phyloP scores from a whole-genome alignment of 2,113 vertebrate species.

The Hippocampus abdominalis region DNA sequence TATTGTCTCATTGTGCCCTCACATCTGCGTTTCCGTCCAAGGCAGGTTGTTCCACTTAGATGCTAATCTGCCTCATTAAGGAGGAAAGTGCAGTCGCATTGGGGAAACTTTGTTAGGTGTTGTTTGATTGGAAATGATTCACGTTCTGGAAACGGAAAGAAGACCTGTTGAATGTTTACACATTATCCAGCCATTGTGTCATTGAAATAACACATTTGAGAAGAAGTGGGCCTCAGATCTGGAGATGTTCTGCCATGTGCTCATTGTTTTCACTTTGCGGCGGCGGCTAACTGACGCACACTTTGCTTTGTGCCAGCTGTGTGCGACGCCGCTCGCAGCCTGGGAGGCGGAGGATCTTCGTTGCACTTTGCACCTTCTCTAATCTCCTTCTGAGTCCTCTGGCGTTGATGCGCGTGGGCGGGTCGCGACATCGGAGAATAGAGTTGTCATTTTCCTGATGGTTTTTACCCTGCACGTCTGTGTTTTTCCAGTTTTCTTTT shows the following conservation, averaged over 20 bases:
- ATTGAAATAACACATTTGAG: conserved; percentile 9
- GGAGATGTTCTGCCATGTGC: conserved; percentile 7
- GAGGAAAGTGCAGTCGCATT: not conserved
- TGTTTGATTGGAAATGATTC: conserved; percentile 24
- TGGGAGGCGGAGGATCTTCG: conserved; percentile 29
- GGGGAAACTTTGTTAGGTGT: conserved; percentile 12
- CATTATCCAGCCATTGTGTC: conserved; percentile 9
- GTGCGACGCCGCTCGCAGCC: conserved; percentile 9
- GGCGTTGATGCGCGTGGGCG: conserved; percentile 32
- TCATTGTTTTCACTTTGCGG: conserved; percentile 10
- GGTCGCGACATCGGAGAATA: conserved; percentile 20
- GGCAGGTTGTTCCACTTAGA: conserved; percentile 45
- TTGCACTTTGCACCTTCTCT: conserved; percentile 4
- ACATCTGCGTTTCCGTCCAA: conserved; percentile 55
- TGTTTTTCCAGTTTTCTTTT: conserved; percentile 37
- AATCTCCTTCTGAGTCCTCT: conserved; percentile 17
- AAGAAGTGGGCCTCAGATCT: conserved; percentile 14
- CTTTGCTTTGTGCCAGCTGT: conserved; percentile 40
- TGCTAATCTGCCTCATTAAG: conserved; percentile 28
- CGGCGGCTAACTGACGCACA: conserved; percentile 28
- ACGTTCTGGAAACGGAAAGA: conserved; percentile 40
- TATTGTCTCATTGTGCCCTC: conserved; percentile 61
- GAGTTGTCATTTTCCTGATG: conserved; percentile 48
- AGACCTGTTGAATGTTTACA: conserved; percentile 45
- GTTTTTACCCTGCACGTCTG: conserved; percentile 47